Base-by-base conservation (phyloP, 2,797 vertebrate genomes). In the Florisuga fusca region DNA sequence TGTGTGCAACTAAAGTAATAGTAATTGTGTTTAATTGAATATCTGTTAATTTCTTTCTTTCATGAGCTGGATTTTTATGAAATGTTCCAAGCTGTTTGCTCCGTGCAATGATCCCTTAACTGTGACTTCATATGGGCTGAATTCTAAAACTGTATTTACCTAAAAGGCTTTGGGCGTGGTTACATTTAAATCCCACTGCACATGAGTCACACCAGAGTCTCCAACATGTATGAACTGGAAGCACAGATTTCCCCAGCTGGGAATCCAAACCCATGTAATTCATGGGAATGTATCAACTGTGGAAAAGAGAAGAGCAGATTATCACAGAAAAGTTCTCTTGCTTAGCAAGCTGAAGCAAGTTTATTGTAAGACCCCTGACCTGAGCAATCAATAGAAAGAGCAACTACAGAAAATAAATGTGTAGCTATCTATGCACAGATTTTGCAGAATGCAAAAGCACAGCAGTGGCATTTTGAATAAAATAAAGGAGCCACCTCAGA, bases 21-120 rank as follows among this genome's bases (percentile, higher is more conserved):
- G 73, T 76, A 36, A 54, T 38, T 62, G 18, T 63, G 17, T 75
- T 78, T 62, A 71, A 10, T 34, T 45, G 8, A 17, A 13, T 48
- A 68, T 48, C 22, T 82, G 25, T 55, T 75, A 87, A 94, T 89
- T 92, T 81, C 25, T 66, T 93, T 91, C 58, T 68, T 79, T 71
- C 54, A 74, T 80, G 64, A 13, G 71, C 36, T 46, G 57, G 38
- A 73, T 71, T 82, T 93, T 69, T 57, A 64, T 72, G 21, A 85
- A 93, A 77, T 8, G 7, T 75, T 71, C 77, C 78, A 83, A 82
- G 48, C 12, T 93, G 12, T 77, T 82, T 93, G 55, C 20, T 51
- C n/a, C 36, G 12, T 27, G 50, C 48, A 68, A 26, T n/a, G 41
- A 13, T 10, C 33, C 80, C 46, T 78, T 84, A 74, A 80, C 57